Conservation (phyloP, 2,113 vertebrate genomes). For the Gobiocypris rarus region DNA sequence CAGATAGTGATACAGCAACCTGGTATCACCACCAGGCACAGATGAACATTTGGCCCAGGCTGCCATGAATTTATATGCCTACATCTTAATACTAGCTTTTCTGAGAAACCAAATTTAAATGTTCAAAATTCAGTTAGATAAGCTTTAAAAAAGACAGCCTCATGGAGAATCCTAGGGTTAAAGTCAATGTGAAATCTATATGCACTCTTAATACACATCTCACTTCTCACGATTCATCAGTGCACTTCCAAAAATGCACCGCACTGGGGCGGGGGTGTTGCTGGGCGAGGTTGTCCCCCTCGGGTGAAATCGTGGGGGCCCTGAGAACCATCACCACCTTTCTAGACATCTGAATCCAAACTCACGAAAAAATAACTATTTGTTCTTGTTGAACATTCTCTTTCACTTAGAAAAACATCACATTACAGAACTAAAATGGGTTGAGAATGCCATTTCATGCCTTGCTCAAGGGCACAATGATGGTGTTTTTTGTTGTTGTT, state of each 20-base stretch:
- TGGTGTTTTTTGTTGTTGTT: neutral
- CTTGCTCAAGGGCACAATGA: neutral
- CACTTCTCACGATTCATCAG: neutral
- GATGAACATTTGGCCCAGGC: slow-evolving; percentile 4
- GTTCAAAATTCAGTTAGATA: neutral
- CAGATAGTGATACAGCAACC: neutral
- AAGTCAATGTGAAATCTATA: neutral
- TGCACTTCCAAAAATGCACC: too few relatives aligned
- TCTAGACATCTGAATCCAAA: too few relatives aligned
- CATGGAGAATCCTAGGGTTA: neutral
- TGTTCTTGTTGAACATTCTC: neutral
- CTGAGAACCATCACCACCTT: too few relatives aligned
- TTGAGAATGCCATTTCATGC: neutral
- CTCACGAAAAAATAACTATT: too few relatives aligned
- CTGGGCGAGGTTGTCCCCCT: too few relatives aligned
- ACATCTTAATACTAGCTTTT: neutral
- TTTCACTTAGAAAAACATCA: neutral
- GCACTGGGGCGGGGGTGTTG: too few relatives aligned
- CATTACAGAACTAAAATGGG: neutral
- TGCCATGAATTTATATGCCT: neutral
- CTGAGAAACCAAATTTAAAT: slow-evolving; percentile 18
- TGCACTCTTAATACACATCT: neutral
- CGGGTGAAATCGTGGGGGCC: too few relatives aligned
- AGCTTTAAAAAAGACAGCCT: neutral
- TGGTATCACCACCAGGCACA: neutral